Conservation (phyloP, 1,140 invertebrate species). For the Tachypleus tridentatus region DNA sequence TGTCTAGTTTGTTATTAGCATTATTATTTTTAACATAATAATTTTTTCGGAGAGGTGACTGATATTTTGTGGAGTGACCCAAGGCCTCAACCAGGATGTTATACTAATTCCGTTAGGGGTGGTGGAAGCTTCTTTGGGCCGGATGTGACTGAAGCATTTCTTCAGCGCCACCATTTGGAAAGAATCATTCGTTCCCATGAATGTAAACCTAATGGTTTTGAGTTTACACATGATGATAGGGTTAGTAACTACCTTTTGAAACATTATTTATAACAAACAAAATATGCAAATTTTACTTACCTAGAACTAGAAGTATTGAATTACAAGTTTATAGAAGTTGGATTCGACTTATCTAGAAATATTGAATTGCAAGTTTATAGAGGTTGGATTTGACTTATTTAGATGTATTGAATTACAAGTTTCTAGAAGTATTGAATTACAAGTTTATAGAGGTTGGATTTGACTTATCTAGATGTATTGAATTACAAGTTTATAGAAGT, state of each 20-base stretch:
- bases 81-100: constrained; percentile 47
- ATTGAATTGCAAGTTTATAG: too few species aligned
- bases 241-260: constrained; percentile 36
- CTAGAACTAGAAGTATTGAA: too few species aligned
- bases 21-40: too few species aligned
- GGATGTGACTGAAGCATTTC: constrained; percentile 64
- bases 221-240: constrained; percentile 66
- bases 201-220: constrained; percentile 81
- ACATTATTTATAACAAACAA: background rate
- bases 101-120: constrained; percentile 68
- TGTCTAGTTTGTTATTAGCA: background rate
- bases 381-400: too few species aligned
- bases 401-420: too few species aligned
- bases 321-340: too few species aligned
- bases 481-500: too few species aligned
- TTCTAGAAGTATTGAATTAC: too few species aligned
- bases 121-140: constrained; percentile 84
- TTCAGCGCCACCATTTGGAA: constrained; percentile 57
- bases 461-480: too few species aligned
- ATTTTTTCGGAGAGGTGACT: constrained; percentile 47
- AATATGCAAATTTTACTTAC: too few species aligned
- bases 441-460: too few species aligned
- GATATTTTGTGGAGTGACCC: constrained; percentile 89
- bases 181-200: constrained; percentile 78
- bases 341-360: too few species aligned